Evolutionary conservation across 2,797 vertebrate genomes (phyloP).

Genomic region (Mus spretus): DNA sequence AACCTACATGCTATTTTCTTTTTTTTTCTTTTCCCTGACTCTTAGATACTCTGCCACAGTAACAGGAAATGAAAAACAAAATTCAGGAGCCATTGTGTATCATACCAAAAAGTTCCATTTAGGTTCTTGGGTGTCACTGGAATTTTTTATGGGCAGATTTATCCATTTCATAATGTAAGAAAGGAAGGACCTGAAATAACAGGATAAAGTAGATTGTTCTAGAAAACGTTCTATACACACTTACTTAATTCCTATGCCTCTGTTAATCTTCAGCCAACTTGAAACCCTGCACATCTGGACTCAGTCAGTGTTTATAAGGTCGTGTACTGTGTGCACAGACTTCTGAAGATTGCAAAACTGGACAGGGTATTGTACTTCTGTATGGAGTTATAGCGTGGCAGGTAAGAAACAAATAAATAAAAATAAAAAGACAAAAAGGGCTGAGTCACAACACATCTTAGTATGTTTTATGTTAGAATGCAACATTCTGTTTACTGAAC

Average conservation of each 20-base stretch:
- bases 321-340: neutral
- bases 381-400: neutral
- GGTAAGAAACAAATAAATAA: neutral
- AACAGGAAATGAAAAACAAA: conserved; percentile 22
- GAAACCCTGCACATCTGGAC: neutral
- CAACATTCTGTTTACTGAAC: conserved; percentile 20
- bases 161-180: conserved; percentile 23
- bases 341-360: neutral
- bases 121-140: neutral
- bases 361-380: neutral
- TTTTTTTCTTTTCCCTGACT: neutral
- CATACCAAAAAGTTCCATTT: neutral
- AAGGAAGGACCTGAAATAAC: neutral
- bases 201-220: neutral
- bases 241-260: neutral
- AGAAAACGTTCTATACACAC: neutral
- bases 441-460: neutral
- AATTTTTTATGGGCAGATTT: neutral
- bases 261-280: neutral
- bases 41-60: neutral
- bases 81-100: neutral
- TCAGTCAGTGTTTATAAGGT: neutral
- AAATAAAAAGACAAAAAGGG: neutral
- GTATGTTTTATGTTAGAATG: conserved; percentile 34
- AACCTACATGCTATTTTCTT: neutral